A percentile compares a stretch with the other conserved stretches of the same genome.
phyloP scores from a whole-genome alignment of 1,140 invertebrate genomes.

The Heliconius congener region DNA sequence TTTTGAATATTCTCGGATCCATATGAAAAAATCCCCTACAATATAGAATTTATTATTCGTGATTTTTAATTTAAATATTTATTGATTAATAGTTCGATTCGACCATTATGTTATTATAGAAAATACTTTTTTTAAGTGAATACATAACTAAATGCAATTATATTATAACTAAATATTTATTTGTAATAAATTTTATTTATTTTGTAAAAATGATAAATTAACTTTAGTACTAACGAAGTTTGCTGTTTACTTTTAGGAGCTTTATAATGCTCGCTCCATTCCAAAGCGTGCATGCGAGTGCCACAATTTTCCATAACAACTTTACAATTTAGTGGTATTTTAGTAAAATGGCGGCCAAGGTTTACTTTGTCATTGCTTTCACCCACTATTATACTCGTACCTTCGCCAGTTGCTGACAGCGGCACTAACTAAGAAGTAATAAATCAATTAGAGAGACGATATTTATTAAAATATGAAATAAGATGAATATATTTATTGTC shows the following conservation, averaged over 20 bases:
- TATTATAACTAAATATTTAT: too few species aligned
- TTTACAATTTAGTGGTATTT: slow-evolving; percentile 63
- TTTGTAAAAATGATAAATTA: too few species aligned
- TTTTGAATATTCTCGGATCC: slow-evolving; percentile 66
- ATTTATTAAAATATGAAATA: background rate
- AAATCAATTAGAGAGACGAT: background rate
- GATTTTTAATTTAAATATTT: background rate
- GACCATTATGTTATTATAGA: too few species aligned
- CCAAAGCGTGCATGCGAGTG: slow-evolving; percentile 62
- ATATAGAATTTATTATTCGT: background rate
- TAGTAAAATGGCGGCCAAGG: slow-evolving; percentile 71
- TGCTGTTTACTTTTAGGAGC: slow-evolving; percentile 63
- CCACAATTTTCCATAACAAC: slow-evolving; percentile 71
- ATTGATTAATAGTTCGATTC: too few species aligned
- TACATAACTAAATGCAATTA: too few species aligned
- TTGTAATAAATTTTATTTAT: too few species aligned
- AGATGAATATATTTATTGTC: background rate
- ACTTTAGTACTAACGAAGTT: slow-evolving; percentile 48
- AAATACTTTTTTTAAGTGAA: too few species aligned
- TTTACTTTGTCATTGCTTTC: slow-evolving; percentile 58
- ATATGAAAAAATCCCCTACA: slow-evolving; percentile 65
- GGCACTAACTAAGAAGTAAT: slow-evolving; percentile 56
- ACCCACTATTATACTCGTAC: slow-evolving; percentile 70
- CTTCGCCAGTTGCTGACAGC: slow-evolving; percentile 66
- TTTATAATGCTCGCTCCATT: slow-evolving; percentile 73